Evolutionary conservation across 2,113 vertebrate species (phyloP), one percentile per base, ranked within the genome.

Genomic region (Hystrix cristata): DNA sequence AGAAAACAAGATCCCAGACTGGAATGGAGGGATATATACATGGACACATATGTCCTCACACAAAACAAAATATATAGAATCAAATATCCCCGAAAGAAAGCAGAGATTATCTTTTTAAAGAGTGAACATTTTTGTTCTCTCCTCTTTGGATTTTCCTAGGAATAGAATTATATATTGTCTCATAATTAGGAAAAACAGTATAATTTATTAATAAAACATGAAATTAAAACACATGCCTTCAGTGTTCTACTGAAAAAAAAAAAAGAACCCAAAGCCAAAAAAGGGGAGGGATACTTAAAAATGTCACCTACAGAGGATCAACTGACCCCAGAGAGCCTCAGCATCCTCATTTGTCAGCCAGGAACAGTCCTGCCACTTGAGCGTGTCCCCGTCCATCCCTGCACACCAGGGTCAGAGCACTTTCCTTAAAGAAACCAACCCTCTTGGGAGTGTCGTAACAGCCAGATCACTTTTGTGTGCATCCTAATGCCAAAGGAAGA

Each of bases 101-200:
- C 31, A 86, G 3, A 57, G 43, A 27, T 74, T 91, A 21, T 85
- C 25, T 95, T 60, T n/a, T 38, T 38, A 38, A 38, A 38, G 38
- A 55, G 11, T 82, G 57, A 43, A 81, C 57, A 27, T 8, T 85
- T 65, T 16, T 55, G 38, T n/a, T 74, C 4, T 83, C 46, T 79
- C 89, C 51, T 92, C 79, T 80, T 38, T 79, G 48, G 21, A 67
- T 59, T 93, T 95, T 53, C 29, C 27, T 72, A 67, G 82, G n/a
- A 62, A 9, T 43, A 43, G 18, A 92, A 31, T 65, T 65, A 78
- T 74, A 51, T 83, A 48, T 53, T 88, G 6, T 64, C 93, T 76
- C 31, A 46, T 38, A 93, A 57, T 91, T 69, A 46, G 43, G 46
- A 67, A 83, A 81, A 67, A 72, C 43, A 55, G 65, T 31, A 78